Evolutionary conservation across 2,113 vertebrate species (phyloP).

Genomic region (Poeciliopsis prolifica): DNA sequence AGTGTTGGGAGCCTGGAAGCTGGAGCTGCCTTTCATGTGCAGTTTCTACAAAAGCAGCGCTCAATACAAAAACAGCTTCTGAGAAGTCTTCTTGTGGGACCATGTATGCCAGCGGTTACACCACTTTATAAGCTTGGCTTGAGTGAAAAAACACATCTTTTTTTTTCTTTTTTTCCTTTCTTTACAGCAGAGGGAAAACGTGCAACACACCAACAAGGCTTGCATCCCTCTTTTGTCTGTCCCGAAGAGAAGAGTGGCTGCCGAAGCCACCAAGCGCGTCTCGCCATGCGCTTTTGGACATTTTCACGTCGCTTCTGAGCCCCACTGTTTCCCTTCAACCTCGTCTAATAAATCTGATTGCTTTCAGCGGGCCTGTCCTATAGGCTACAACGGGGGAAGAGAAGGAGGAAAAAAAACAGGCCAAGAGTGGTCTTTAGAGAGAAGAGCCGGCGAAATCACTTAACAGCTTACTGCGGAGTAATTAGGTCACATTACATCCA

Average conservation of each 20-base stretch:
- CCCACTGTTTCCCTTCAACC: constrained; percentile 68
- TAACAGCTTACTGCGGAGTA: constrained; percentile 78
- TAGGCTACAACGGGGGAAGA: constrained; percentile 48
- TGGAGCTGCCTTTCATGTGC: constrained; percentile 41
- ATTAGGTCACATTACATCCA: constrained; percentile 81
- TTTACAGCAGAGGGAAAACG: constrained; percentile 31
- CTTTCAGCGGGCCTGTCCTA: constrained; percentile 73
- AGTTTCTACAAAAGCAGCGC: constrained; percentile 46
- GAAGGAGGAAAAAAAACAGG: constrained; percentile 58
- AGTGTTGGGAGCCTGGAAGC: constrained; percentile 56
- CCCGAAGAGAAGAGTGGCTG: constrained; percentile 18
- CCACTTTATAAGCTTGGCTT: constrained; percentile 45
- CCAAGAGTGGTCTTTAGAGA: constrained; percentile 74
- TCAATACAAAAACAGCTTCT: constrained; percentile 29
- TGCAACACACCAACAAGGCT: constrained; percentile 36
- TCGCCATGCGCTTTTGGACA: constrained; percentile 40
- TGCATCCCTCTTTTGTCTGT: constrained; percentile 37
- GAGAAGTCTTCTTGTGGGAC: constrained; percentile 52
- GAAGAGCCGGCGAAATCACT: constrained; percentile 72
- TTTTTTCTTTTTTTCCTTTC: not conserved
- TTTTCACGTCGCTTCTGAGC: constrained; percentile 56
- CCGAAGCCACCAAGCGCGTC: constrained; percentile 32
- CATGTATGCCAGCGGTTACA: constrained; percentile 48
- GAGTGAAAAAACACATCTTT: constrained; percentile 8
- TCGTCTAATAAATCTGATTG: constrained; percentile 75